A percentile compares a stretch with the other conserved stretches of the same genome.
These are phyloP conservation scores for Syncerus caffer DNA, from an alignment of 2,797 vertebrate genomes.

Conservation along the genomic window DNA sequence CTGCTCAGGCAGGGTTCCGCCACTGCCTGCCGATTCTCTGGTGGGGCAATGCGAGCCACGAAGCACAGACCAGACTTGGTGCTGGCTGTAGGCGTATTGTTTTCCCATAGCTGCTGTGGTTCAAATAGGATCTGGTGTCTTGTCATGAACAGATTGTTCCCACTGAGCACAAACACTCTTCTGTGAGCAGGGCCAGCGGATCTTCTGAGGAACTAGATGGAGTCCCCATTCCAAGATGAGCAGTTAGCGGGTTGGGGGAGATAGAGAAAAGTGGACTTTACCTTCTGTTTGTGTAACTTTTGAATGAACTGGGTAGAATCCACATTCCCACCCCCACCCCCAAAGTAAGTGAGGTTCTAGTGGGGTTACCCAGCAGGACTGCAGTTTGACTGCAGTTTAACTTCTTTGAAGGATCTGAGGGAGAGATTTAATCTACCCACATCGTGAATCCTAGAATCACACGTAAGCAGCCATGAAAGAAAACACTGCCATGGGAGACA, in stretches of 20 bases:
- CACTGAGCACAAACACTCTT: neutral
- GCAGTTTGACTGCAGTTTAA: neutral
- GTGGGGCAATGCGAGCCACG: neutral
- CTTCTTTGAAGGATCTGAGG: neutral
- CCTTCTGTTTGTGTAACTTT: neutral
- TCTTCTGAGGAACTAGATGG: neutral
- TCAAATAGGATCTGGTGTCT: slow-evolving; percentile 39
- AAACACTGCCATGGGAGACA: neutral
- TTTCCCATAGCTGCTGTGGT: slow-evolving; percentile 30
- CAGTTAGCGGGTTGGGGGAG: neutral
- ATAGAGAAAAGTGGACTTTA: neutral
- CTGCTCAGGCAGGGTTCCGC: neutral
- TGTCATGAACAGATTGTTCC: slow-evolving; percentile 20
- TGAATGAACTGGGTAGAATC: neutral
- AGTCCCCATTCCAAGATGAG: neutral
- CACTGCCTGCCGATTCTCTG: neutral
- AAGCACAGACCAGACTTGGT: neutral
- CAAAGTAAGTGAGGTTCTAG: neutral
- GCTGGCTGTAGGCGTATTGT: neutral
- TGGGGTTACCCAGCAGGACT: neutral
- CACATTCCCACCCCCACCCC: neutral
- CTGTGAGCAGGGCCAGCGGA: neutral
- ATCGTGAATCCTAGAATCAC: neutral
- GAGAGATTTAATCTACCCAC: neutral
- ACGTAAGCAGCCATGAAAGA: neutral